phyloP scores from a whole-genome alignment of 1,140 invertebrate species.

The Yoshiicerus persimilis region DNA sequence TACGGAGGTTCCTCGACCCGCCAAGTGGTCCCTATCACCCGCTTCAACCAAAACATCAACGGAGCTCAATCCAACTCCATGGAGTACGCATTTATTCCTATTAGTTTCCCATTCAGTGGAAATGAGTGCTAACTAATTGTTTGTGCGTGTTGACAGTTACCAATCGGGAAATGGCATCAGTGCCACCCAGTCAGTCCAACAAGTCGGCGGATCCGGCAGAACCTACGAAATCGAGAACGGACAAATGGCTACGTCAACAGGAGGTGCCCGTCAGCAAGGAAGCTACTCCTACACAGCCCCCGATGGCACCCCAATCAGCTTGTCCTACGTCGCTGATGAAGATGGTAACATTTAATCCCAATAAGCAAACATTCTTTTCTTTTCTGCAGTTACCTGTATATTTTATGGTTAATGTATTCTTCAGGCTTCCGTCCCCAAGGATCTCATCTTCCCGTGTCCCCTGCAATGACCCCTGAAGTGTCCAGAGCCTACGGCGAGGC shows the following conservation, averaged over 20 bases:
- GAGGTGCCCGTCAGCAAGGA: neutral
- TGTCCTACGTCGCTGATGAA: neutral
- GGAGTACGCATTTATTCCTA: neutral
- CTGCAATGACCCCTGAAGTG: neutral
- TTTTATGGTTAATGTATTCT: too few species aligned
- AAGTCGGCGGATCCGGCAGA: neutral
- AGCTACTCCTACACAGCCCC: neutral
- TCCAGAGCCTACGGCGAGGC: neutral
- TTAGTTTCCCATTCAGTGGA: neutral
- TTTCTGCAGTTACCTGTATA: neutral
- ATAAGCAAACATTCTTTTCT: neutral
- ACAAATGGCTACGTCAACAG: neutral
- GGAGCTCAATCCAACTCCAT: neutral
- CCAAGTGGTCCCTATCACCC: neutral
- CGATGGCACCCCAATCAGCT: neutral
- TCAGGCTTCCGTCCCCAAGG: neutral
- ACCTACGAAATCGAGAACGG: neutral
- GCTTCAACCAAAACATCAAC: neutral
- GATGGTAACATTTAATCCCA: neutral
- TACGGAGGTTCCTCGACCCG: neutral
- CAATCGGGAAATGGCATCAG: neutral
- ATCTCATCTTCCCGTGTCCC: neutral
- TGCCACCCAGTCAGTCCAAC: neutral
- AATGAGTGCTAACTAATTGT: neutral
- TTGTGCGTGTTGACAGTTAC: neutral